Conservation (phyloP, 1,140 invertebrate species). For the Drosophila eugracilis region DNA sequence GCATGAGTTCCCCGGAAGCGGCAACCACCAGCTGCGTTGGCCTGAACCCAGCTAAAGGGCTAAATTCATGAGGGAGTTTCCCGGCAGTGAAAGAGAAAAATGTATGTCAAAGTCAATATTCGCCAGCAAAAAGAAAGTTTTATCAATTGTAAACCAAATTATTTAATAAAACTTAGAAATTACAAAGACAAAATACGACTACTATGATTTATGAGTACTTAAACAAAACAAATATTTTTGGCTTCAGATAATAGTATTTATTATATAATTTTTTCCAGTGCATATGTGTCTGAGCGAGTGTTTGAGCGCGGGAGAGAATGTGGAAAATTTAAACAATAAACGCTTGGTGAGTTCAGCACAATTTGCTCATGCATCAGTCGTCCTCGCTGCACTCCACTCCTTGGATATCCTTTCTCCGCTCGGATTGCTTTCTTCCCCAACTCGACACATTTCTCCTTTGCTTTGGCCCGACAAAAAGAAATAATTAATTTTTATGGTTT, state of each 20-base stretch:
- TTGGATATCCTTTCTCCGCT: constrained; percentile 19
- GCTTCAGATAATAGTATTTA: background rate
- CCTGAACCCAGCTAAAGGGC: constrained; percentile 41
- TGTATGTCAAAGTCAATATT: background rate
- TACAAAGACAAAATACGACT: too few species aligned
- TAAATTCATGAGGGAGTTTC: background rate
- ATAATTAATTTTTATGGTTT: constrained; percentile 76
- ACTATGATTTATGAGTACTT: too few species aligned
- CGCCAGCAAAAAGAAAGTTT: too few species aligned
- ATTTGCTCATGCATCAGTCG: constrained; percentile 69
- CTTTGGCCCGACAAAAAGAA: constrained; percentile 41
- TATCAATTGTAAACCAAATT: too few species aligned
- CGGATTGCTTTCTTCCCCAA: constrained; percentile 14
- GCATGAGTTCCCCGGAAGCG: constrained; percentile 65
- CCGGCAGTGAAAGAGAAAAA: constrained; percentile 10
- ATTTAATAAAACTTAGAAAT: too few species aligned
- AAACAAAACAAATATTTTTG: too few species aligned
- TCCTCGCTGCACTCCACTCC: constrained; percentile 49
- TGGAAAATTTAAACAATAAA: constrained; percentile 69
- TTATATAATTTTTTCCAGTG: background rate
- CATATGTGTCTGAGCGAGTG: background rate
- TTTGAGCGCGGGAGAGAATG: constrained; percentile 22
- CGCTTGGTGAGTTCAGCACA: constrained; percentile 44
- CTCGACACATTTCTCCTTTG: constrained; percentile 36
- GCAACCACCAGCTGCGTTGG: constrained; percentile 63